Base-by-base conservation (phyloP, 1,140 invertebrate species). In the Drosophila saltans region DNA sequence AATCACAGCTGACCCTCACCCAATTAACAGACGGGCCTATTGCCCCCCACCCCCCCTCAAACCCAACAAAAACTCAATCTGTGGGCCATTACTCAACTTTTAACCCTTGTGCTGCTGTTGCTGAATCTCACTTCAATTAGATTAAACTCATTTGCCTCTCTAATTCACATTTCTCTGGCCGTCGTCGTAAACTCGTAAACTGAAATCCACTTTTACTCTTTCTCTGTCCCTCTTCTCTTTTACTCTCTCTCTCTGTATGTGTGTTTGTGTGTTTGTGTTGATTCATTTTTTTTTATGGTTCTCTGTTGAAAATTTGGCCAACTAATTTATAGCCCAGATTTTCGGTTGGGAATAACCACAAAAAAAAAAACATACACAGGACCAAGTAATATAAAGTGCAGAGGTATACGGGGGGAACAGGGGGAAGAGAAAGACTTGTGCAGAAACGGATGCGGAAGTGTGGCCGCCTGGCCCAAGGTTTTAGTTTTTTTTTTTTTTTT, bases 311-410 rank as follows among this genome's bases (percentile, higher is more conserved):
- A 78, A 74, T 82, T 75, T 65, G 69, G 64, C 77, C 75, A 71
- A 70, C 82, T 85, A 85, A 88, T 85, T 85, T 85, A 85, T 85
- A 69, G 82, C 65, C 57, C 61, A 88, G 55, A 71, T 88, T 86
- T 81, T 70, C 56, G 48, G n/a, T 69, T 68, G 73, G 66, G 33
- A 33, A 52, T 33, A 24, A 45, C 72, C 65, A 75, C 72, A 75
- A 55, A 8, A n/a, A 28, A 30, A 4, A 2, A n/a, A 63, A 72
- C 43, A 52, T 41, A 21, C 8, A 0, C 1, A 2, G 30, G 21
- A 36, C 33, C 33, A 36, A 6, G 33, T 3, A 36, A 36, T 0
- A 36, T 36, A 30, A 30, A 30, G 33, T 36, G 6, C 1, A 7
- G 33, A 36, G 26, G 55, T 28, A 61, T 40, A 36, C 9, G 21